Evolutionary conservation across 2,113 vertebrate species (phyloP), one percentile per base, ranked within the genome.

Genomic region (Argyrosomus japonicus): DNA sequence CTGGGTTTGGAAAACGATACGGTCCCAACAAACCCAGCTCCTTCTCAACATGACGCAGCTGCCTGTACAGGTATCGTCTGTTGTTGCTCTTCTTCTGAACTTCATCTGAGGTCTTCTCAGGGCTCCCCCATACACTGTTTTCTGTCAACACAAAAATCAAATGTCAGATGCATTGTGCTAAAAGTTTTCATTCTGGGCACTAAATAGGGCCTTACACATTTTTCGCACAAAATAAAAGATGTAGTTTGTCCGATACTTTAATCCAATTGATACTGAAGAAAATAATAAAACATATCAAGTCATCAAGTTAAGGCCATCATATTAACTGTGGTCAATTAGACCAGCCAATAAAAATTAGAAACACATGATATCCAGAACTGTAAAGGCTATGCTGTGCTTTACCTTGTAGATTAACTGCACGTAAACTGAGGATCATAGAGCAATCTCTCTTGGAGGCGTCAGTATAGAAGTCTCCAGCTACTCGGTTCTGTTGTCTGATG

Each of bases 31-130:
- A 91, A 85, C 80, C 87, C 77, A 98, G 88, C 75, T 96, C 96
- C 79, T 94, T 95, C 89, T 98, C 96, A 47, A 99, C 69, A 0
- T 93, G 96, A 86, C 95, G 95, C 63, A 99, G 94, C 75, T 98
- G 98, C 60, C 89, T 69, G 88, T 96, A 96, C 70, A 99, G 94
- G 91, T 96, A 97, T 45, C 70, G 90, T 74, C 88, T 94, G 84
- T 96, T 97, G 82, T 90, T 88, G 0, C 68, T 93, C 80, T 89
- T 88, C 87, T 95, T 97, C 89, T 94, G 93, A 71, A 11, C 75
- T 3, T 89, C 92, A 61, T 87, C 82, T 1, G 6, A 56, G 9
- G 81, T 88, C 50, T 80, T 95, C 76, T 95, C 88, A 9, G 93
- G 89, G 74, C 86, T 92, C 6, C 77, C 90, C 36, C 87, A 88